These are phyloP conservation scores for Motacilla alba DNA, from an alignment of 2,113 vertebrate species.

Conservation along the genomic window DNA sequence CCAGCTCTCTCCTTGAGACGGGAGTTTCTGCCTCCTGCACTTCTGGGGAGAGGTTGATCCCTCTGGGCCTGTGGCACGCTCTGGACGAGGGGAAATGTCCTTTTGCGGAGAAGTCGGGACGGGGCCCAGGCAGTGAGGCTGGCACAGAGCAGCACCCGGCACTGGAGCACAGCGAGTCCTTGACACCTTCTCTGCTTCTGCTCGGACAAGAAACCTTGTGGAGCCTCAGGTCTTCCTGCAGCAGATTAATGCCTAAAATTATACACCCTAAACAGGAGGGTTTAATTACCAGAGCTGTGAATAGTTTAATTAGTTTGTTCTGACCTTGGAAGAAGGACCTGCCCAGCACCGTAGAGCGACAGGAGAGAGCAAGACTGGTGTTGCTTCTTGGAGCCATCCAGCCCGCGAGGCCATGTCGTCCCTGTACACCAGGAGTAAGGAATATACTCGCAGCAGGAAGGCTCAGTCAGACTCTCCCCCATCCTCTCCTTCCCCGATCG, in stretches of 20 bases:
- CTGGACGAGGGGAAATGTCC: neutral
- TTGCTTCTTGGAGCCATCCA: neutral
- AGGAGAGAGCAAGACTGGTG: slow-evolving; percentile 31
- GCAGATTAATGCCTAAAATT: slow-evolving; percentile 57
- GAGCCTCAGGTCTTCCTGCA: slow-evolving; percentile 33
- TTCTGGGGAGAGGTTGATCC: neutral
- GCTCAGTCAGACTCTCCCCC: slow-evolving; percentile 90
- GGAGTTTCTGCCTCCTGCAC: neutral
- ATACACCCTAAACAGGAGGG: slow-evolving; percentile 40
- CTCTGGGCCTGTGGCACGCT: neutral
- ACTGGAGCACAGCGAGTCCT: neutral
- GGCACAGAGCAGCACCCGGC: neutral
- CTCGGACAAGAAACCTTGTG: slow-evolving; percentile 26
- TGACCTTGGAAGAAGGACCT: slow-evolving; percentile 66
- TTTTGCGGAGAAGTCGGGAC: neutral
- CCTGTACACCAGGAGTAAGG: slow-evolving; percentile 88
- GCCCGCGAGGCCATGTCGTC: slow-evolving; percentile 83
- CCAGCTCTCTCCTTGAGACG: neutral
- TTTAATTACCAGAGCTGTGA: slow-evolving; percentile 61
- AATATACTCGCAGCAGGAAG: slow-evolving; percentile 88
- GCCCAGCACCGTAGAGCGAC: neutral
- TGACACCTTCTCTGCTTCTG: slow-evolving; percentile 26
- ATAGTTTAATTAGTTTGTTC: slow-evolving; percentile 63
- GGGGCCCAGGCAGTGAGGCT: slow-evolving; percentile 1
- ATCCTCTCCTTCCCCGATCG: slow-evolving; percentile 87